A percentile compares a stretch with the other conserved stretches of the same genome.
Evolutionary conservation across 2,888 invertebrate species (phyloP).

Genomic region (Rapana venosa): DNA sequence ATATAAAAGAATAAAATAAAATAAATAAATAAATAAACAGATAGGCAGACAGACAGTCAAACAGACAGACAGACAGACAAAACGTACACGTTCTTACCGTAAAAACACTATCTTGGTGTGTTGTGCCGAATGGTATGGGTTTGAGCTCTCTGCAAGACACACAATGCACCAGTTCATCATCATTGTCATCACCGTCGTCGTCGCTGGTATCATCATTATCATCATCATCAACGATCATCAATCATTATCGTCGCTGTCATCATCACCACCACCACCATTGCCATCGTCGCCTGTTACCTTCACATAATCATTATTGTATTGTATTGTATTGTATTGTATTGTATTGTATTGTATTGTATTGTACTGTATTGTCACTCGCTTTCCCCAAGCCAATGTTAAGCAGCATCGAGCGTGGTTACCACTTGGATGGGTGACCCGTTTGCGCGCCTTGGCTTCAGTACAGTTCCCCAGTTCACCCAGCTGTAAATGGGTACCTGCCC

Average conservation of each 20-base stretch:
- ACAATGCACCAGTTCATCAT: background rate
- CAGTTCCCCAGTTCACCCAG: no score
- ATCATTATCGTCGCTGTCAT: background rate
- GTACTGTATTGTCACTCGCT: no score
- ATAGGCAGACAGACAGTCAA: no score
- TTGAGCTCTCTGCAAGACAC: background rate
- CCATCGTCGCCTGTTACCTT: background rate
- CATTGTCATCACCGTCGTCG: background rate
- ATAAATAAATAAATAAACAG: no score
- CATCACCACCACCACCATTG: background rate
- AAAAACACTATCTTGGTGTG: background rate
- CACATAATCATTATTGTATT: background rate
- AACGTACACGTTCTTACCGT: background rate
- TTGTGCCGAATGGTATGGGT: constrained; percentile 7
- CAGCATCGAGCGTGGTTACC: no score
- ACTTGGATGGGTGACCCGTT: no score
- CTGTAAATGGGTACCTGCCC: no score
- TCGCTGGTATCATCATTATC: background rate
- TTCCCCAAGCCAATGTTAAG: no score
- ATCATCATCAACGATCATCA: background rate
- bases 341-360: no score
- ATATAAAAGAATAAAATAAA: no score
- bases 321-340: no score
- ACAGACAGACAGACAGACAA: background rate
- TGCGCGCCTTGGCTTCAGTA: no score